Evolutionary conservation across 2,113 vertebrate genomes (phyloP), one percentile per base, ranked within the genome.

Genomic region (Dasyurus viverrinus): DNA sequence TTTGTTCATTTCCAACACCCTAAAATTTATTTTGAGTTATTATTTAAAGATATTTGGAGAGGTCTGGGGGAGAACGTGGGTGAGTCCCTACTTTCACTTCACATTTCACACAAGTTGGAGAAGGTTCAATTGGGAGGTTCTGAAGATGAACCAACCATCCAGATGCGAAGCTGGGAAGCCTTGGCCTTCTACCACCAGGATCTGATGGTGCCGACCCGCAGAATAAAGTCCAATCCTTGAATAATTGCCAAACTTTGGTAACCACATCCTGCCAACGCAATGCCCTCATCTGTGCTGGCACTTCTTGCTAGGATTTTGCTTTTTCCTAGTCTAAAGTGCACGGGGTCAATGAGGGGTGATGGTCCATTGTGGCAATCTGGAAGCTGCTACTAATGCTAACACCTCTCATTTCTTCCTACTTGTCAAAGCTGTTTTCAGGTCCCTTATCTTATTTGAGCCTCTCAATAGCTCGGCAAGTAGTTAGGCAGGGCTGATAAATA

Each of bases 191-290:
- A 96, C 94, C 95, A 97, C 91, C 89, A 95, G 92, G 95, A 98
- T 97, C 95, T 94, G 92, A 96, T 53, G 54, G 12, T 89, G 54
- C 95, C 23, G 0, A 95, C 92, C 92, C 95, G n/a, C 93, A 96
- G 94, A 92, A 97, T 96, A 95, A 91, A 97, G 95, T 93, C 48
- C 76, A 97, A 90, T 93, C 55, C 89, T 97, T 97, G 97, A 96
- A 84, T 89, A 53, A 89, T 57, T 97, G 97, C 97, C 98, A 98
- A 60, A 46, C 55, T 19, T 84, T 93, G 91, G 91, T 97, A 97
- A 98, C 96, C 97, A 97, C 97, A 98, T 97, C 97, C 97, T 97
- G 96, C 96, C 93, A 96, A 92, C 95, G 91, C 30, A n/a, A 89
- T 96, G 92, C 92, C 54, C 92, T 97, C 92, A 97, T 97, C 97